phyloP scores from a whole-genome alignment of 2,888 invertebrate genomes.

The Eristalinus aeneus region DNA sequence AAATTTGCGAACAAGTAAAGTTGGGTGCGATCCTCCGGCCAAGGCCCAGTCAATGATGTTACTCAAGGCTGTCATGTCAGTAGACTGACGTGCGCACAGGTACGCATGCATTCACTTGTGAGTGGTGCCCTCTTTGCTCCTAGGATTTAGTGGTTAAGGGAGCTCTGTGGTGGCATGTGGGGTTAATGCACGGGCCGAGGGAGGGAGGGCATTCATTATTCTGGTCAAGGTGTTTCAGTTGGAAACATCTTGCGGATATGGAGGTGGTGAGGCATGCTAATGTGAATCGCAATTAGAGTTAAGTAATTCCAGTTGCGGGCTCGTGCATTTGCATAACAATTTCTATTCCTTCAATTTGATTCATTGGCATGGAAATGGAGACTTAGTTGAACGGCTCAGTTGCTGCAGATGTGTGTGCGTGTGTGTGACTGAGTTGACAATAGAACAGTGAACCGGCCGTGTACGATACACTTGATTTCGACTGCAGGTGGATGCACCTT shows the following conservation, averaged over 20 bases:
- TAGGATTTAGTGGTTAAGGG: neutral
- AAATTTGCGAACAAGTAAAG: conserved; percentile 62
- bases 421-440: neutral
- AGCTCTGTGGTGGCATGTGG: neutral
- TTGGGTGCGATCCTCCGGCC: conserved; percentile 52
- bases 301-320: conserved; percentile 60
- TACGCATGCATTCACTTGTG: neutral
- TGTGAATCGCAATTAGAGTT: conserved; percentile 66
- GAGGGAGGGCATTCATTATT: conserved; percentile 48
- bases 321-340: conserved; percentile 65
- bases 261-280: conserved; percentile 68
- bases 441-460: neutral
- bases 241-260: conserved; percentile 65
- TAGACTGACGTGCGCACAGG: conserved; percentile 1
- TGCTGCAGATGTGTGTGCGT: neutral
- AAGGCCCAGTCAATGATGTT: conserved; percentile 27
- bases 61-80: conserved; percentile 18
- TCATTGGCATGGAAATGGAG: conserved; percentile 50
- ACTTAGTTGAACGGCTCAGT: neutral
- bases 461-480: neutral
- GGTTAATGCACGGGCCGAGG: conserved; percentile 7
- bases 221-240: conserved; percentile 64
- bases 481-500: neutral
- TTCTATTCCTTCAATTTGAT: conserved; percentile 54
- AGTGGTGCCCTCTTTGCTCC: no score